Conservation (phyloP, 2,797 vertebrate genomes). For the Dermochelys coriacea region DNA sequence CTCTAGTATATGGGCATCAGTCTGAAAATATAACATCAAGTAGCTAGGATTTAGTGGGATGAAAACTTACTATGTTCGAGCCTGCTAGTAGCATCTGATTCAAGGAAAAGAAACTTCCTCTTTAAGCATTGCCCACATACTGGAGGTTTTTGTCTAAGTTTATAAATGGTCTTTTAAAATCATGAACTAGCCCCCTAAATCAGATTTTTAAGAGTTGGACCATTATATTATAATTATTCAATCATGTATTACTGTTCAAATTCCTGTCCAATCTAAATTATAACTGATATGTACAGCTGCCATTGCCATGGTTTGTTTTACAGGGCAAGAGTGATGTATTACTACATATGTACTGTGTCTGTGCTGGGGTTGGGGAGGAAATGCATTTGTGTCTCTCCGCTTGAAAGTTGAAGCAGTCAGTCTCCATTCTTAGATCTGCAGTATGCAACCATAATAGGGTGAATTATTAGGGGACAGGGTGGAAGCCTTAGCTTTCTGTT, state of each 20-base stretch:
- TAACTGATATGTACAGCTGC: background rate
- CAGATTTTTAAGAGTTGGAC: background rate
- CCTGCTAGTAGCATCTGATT: background rate
- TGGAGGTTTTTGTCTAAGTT: background rate
- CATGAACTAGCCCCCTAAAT: background rate
- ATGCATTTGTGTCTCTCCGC: background rate
- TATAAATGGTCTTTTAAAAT: background rate
- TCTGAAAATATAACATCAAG: background rate
- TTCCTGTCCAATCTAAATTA: background rate
- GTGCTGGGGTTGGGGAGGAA: fast-evolving
- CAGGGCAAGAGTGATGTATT: fast-evolving
- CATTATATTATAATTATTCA: background rate
- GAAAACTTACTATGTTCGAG: background rate
- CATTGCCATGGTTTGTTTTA: background rate
- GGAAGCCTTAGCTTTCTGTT: background rate
- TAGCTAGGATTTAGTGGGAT: background rate
- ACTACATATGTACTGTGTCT: background rate
- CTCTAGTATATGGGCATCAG: background rate
- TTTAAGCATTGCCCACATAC: no score
- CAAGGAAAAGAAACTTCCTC: background rate
- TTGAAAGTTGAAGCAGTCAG: background rate
- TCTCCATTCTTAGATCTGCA: background rate
- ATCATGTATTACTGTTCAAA: background rate
- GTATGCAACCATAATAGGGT: background rate
- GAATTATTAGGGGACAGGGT: background rate